Percentiles rank a stretch among this genome's conserved stretches.
Conservation (phyloP, 2,797 vertebrate genomes). For the Sphenodon punctatus region DNA sequence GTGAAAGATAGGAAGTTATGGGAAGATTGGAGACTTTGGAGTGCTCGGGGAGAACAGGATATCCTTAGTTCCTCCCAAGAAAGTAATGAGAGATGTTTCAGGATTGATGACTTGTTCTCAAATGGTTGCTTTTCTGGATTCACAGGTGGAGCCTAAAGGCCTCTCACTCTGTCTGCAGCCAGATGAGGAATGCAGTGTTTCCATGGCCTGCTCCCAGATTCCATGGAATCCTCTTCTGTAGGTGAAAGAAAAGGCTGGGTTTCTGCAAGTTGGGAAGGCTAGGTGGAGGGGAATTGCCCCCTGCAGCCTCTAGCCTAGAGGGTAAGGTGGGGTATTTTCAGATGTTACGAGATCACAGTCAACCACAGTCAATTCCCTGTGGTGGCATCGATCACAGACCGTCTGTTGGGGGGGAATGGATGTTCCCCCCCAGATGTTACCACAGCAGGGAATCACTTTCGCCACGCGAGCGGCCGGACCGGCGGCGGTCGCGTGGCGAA, state of each 20-base stretch:
- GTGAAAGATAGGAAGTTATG: fast-evolving
- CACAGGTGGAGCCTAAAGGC: background rate
- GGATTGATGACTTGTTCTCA: background rate
- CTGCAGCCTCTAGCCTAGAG: no score
- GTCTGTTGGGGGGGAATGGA: no score
- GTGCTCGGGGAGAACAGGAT: background rate
- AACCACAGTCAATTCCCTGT: no score
- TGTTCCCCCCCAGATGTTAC: no score
- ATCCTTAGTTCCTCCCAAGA: background rate
- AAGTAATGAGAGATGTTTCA: background rate
- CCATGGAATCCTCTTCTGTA: background rate
- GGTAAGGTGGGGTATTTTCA: no score
- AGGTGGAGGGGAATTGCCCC: no score
- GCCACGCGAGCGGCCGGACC: no score
- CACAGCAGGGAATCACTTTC: no score
- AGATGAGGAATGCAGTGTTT: background rate
- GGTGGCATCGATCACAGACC: no score
- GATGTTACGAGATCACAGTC: no score
- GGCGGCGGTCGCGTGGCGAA: no score
- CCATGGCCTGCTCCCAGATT: background rate
- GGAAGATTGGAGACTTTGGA: background rate
- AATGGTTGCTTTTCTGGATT: background rate
- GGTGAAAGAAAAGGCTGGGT: background rate
- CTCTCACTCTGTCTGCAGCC: background rate
- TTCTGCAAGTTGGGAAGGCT: background rate